Evolutionary conservation across 2,797 vertebrate genomes (phyloP), one percentile per base, ranked within the genome.

Genomic region (Caiman crocodilus): DNA sequence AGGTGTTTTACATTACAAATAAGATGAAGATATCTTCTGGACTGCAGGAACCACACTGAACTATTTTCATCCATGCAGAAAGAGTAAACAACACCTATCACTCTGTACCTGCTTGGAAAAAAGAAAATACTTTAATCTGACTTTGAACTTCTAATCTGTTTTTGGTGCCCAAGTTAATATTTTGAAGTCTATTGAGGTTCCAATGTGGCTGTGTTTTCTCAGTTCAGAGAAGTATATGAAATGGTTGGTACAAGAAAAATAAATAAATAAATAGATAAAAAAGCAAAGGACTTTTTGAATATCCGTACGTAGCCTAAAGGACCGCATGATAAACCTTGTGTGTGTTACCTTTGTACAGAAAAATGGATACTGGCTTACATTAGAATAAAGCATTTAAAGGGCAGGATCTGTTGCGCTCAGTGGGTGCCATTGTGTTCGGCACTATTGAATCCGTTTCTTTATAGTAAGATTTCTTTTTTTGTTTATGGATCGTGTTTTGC

Each of bases 31-130:
- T 50, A 10, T 50, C 10, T 50, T 59, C 20, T 23, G 6, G 26
- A 77, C 23, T 7, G 50, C 77, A 15, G 50, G 60, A 78, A 50
- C 60, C 14, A 4, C 0, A 2, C 5, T 12, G n/a, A 85, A 30
- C 26, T 32, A 26, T 28, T 65, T 50, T 1, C 1, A 5, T 75
- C 50, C 14, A 18, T 1, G 6, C 69, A 64, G 79, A 75, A 85
- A 56, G 35, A 0, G 1, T 0, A 0, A 1, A 5, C 3, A 1
- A 59, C 23, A 30, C 89, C 61, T 56, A 17, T 60, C 3, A 0
- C 10, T 79, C 59, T 15, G 42, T 42, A 42, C 42, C 7, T 42
- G 7, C 9, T 9, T 42, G 42, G 7, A 42, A 56, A 4, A 1
- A 6, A 79, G 77, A 63, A 35, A 1, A 23, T 2, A 1, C 32